Evolutionary conservation across 2,888 invertebrate genomes (phyloP).

Genomic region (Eurytoma californica): DNA sequence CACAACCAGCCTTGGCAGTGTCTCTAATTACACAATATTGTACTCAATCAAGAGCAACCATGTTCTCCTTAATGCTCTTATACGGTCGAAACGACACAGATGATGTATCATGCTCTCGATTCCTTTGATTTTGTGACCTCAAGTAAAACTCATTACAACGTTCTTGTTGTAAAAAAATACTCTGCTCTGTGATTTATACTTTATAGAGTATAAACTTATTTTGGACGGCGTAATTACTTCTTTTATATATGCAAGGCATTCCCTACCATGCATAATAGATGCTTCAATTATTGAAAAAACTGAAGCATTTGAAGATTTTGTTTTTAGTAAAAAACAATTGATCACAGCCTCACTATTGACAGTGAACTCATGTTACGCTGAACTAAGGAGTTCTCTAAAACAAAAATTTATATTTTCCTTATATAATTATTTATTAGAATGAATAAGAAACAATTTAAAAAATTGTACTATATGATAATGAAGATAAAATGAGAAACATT

Average conservation of each 20-base stretch:
- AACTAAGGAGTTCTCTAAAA: slow-evolving; percentile 74
- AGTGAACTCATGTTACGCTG: slow-evolving; percentile 72
- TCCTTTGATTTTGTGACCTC: slow-evolving; percentile 11
- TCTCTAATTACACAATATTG: slow-evolving; percentile 33
- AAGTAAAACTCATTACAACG: slow-evolving; percentile 41
- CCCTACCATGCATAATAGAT: slow-evolving; percentile 33
- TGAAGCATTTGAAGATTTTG: slow-evolving; percentile 29
- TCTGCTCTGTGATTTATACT: slow-evolving; percentile 49
- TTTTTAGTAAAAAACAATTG: slow-evolving; percentile 61
- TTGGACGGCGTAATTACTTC: slow-evolving; percentile 54
- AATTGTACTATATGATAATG: too few species aligned
- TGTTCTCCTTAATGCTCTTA: slow-evolving; percentile 1
- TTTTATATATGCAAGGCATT: slow-evolving; percentile 48
- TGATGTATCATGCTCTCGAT: slow-evolving; percentile 21
- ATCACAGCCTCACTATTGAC: slow-evolving; percentile 72
- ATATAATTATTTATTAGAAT: not conserved
- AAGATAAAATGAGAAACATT: too few species aligned
- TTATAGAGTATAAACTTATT: slow-evolving; percentile 44
- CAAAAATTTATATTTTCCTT: slow-evolving; percentile 23
- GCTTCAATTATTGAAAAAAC: slow-evolving; percentile 49
- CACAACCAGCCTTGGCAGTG: slow-evolving; percentile 44
- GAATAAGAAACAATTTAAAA: too few species aligned
- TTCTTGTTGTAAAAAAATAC: slow-evolving; percentile 51
- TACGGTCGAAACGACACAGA: slow-evolving; percentile 15
- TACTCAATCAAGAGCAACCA: slow-evolving; percentile 31